A percentile compares a stretch with the other conserved stretches of the same genome.
Conservation (phyloP, 2,888 invertebrate genomes). For the Drosophila ezoana region DNA sequence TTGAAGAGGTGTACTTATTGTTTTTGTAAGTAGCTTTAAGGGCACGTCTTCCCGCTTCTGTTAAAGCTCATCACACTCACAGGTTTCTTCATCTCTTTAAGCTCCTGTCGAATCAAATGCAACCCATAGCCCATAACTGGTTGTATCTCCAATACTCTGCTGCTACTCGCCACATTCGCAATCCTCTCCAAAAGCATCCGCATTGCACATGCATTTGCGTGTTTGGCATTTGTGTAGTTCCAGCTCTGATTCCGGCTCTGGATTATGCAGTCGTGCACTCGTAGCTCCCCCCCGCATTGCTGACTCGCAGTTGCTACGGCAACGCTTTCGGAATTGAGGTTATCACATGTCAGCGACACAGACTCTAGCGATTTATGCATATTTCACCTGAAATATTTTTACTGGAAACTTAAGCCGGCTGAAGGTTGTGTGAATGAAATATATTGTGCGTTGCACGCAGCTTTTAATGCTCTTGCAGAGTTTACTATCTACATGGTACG, state of each 20-base stretch:
- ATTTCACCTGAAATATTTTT: constrained; percentile 36
- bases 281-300: constrained; percentile 6
- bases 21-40: too few relatives aligned
- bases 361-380: constrained; percentile 53
- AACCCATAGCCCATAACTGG: constrained; percentile 1
- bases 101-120: constrained; percentile 1
- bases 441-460: constrained; percentile 10
- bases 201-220: constrained; percentile 37
- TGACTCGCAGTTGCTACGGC: constrained; percentile 57
- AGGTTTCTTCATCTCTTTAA: not conserved
- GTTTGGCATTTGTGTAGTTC: constrained; percentile 50
- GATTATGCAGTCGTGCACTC: constrained; percentile 63
- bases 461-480: not conserved
- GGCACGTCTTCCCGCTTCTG: too few relatives aligned
- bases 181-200: constrained; percentile 25
- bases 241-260: constrained; percentile 24
- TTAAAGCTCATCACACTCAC: constrained; percentile 2
- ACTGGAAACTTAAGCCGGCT: constrained; percentile 19
- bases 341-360: constrained; percentile 65
- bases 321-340: constrained; percentile 64
- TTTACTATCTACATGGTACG: not conserved
- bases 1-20: too few relatives aligned
- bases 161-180: constrained; percentile 13
- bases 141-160: constrained; percentile 12
- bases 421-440: constrained; percentile 17